Percentiles rank a stretch among this genome's conserved stretches.
Conservation (phyloP, 2,113 vertebrate species). For the Rhabdomys dilectus region DNA sequence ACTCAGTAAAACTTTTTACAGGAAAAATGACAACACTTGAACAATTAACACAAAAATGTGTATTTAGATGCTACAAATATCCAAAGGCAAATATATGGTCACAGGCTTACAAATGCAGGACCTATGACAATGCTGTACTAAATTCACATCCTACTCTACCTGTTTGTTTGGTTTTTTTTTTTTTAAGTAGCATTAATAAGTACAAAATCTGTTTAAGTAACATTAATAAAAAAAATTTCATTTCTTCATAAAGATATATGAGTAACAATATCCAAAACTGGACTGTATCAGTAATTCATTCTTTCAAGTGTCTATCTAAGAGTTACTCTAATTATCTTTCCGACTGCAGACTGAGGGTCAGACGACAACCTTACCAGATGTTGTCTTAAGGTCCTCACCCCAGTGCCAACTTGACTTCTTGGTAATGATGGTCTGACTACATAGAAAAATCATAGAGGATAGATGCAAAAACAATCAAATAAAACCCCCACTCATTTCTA, state of each 20-base stretch:
- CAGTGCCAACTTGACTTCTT: neutral
- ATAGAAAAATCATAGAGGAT: neutral
- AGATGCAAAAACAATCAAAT: neutral
- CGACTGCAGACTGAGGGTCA: too few species aligned
- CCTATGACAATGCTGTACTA: too few species aligned
- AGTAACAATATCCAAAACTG: constrained; percentile 32
- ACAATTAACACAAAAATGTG: neutral
- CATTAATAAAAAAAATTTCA: constrained; percentile 48
- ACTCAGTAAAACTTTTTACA: constrained; percentile 9
- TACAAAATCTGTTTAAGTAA: neutral
- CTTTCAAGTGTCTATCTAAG: neutral
- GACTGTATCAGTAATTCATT: neutral
- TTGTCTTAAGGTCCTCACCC: too few species aligned
- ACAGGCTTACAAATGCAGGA: too few species aligned
- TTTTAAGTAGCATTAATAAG: neutral
- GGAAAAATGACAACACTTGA: neutral
- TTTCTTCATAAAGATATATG: constrained; percentile 3
- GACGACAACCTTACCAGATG: too few species aligned
- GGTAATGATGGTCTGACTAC: neutral
- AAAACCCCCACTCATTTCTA: neutral
- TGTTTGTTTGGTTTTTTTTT: too few species aligned
- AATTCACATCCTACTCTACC: too few species aligned
- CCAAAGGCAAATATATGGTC: too few species aligned
- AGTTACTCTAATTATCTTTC: too few species aligned
- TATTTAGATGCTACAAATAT: neutral